Conservation (phyloP, 2,797 vertebrate species). For the Falco naumanni region DNA sequence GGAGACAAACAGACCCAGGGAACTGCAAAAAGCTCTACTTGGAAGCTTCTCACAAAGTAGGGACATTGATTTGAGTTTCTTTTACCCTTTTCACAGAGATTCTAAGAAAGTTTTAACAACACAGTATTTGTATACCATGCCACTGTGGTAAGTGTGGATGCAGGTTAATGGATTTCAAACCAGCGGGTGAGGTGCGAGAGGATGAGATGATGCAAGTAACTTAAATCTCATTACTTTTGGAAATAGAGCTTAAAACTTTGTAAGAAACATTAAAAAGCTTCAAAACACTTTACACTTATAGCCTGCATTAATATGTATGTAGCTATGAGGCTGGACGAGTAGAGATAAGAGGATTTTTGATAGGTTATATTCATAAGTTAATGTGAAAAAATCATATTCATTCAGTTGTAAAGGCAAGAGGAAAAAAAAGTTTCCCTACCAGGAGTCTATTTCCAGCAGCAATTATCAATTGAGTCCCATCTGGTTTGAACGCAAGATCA, state of each 20-base stretch:
- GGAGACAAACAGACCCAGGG: neutral
- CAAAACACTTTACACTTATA: neutral
- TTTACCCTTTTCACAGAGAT: neutral
- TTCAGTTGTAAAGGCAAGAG: neutral
- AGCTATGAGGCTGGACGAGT: neutral
- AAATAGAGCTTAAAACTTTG: neutral
- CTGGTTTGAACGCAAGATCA: conserved; percentile 96
- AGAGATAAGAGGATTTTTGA: conserved; percentile 11
- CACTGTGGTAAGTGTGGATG: neutral
- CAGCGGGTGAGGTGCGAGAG: fast-evolving
- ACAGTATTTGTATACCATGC: fast-evolving
- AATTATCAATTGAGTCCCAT: conserved; percentile 94
- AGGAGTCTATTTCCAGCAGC: conserved; percentile 93
- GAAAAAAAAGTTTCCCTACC: conserved; percentile 78
- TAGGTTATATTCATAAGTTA: neutral
- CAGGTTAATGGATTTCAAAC: neutral
- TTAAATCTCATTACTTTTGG: neutral
- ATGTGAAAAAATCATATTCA: neutral
- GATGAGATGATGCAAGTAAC: neutral
- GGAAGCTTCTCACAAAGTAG: neutral
- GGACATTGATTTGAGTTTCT: fast-evolving
- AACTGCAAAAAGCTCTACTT: fast-evolving
- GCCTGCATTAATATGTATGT: neutral
- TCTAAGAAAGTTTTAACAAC: neutral
- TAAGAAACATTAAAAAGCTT: neutral